phyloP scores from a whole-genome alignment of 2,888 invertebrate genomes.

The Platycheirus albimanus region DNA sequence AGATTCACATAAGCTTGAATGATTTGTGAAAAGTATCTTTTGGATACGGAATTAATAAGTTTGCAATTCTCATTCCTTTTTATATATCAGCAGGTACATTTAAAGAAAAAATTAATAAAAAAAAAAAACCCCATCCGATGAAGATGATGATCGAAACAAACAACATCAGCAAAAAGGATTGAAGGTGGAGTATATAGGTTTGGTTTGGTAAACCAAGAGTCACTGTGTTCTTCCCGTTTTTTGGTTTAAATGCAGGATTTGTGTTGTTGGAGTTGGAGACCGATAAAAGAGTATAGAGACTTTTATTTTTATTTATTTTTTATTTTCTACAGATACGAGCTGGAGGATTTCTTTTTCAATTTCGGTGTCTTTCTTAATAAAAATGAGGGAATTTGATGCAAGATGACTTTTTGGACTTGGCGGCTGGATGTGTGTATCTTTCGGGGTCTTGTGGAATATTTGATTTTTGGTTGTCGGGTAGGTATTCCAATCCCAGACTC shows the following conservation, averaged over 20 bases:
- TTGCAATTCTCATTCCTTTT: conserved; percentile 61
- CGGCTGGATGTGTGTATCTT: conserved; percentile 1
- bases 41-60: conserved; percentile 72
- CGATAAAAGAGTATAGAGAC: neutral
- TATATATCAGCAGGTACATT: conserved; percentile 12
- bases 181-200: conserved; percentile 70
- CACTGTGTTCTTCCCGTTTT: conserved; percentile 51
- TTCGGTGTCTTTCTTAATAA: conserved; percentile 43
- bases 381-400: conserved; percentile 57
- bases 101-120: conserved; percentile 11
- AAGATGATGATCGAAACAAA: conserved; percentile 39
- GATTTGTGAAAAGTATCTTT: conserved; percentile 71
- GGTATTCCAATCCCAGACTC: conserved; percentile 45
- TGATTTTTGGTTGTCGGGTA: conserved; percentile 29
- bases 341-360: conserved; percentile 32
- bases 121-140: conserved; percentile 21
- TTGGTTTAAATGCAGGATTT: conserved; percentile 58
- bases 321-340: conserved; percentile 70
- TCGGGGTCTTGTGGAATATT: conserved; percentile 46
- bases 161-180: conserved; percentile 36
- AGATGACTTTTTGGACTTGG: conserved; percentile 56
- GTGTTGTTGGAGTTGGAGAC: conserved; percentile 11
- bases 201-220: conserved; percentile 8
- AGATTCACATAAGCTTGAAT: conserved; percentile 64
- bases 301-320: conserved; percentile 1